phyloP scores from a whole-genome alignment of 2,888 invertebrate genomes.

The Arctia plantaginis region DNA sequence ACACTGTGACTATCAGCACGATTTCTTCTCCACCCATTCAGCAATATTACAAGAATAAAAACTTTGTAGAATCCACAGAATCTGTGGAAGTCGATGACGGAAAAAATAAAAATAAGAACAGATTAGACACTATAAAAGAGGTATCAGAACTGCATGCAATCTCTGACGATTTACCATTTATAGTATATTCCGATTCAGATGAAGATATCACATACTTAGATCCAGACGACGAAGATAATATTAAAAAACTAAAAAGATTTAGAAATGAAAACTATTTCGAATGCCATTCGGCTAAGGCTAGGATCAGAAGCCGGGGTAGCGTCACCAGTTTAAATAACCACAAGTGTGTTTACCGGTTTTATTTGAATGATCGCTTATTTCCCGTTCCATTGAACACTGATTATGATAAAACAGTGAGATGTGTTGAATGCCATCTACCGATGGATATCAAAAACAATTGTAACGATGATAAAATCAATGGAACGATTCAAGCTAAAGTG shows the following conservation, averaged over 20 bases:
- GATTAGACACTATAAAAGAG: constrained; percentile 73
- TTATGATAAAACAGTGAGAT: constrained; percentile 77
- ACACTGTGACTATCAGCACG: constrained; percentile 29
- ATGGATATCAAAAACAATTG: constrained; percentile 53
- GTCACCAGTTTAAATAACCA: constrained; percentile 69
- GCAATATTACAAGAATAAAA: constrained; percentile 77
- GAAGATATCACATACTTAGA: constrained; percentile 59
- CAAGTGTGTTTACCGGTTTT: constrained; percentile 85
- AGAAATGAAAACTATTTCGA: constrained; percentile 87
- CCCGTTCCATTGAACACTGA: constrained; percentile 83
- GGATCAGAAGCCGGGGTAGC: constrained; percentile 61
- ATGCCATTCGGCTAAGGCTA: constrained; percentile 84
- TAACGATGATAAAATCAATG: constrained; percentile 60
- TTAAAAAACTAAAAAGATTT: constrained; percentile 77
- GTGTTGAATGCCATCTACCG: constrained; percentile 82
- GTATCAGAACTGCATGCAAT: constrained; percentile 55
- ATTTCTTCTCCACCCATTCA: constrained; percentile 52
- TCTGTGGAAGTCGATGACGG: constrained; percentile 55
- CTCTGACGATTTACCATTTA: constrained; percentile 53
- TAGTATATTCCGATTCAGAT: constrained; percentile 58
- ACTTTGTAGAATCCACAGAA: constrained; percentile 63
- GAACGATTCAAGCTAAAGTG: constrained; percentile 80
- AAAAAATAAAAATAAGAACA: constrained; percentile 53
- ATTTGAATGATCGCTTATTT: constrained; percentile 86
- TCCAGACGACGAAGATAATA: constrained; percentile 54